A percentile compares a stretch with the other conserved stretches of the same genome.
Conservation (phyloP, 2,888 invertebrate genomes). For the Bembecia ichneumoniformis region DNA sequence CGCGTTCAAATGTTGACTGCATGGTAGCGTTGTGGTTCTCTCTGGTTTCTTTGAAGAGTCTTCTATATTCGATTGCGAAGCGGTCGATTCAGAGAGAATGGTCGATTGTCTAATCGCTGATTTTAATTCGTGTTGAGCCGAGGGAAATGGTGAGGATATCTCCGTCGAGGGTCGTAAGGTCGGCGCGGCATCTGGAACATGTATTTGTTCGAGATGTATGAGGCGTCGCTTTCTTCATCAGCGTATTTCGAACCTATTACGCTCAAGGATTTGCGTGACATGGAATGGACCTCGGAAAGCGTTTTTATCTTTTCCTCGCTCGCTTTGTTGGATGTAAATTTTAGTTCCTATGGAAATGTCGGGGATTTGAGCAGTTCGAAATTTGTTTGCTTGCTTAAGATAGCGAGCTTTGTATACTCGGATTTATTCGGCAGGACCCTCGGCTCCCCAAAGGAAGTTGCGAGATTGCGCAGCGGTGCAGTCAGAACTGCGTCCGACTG, state of each 20-base stretch:
- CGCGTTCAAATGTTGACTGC: neutral
- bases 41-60: neutral
- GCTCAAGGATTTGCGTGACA: neutral
- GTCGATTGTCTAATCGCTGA: neutral
- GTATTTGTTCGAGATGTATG: neutral
- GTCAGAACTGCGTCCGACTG: too few relatives aligned
- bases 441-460: too few relatives aligned
- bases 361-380: neutral
- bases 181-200: neutral
- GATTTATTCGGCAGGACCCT: neutral
- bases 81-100: neutral
- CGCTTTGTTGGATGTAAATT: neutral
- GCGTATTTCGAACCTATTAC: neutral
- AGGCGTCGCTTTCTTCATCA: neutral
- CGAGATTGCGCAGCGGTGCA: too few relatives aligned
- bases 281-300: neutral
- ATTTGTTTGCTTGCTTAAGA: neutral
- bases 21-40: neutral
- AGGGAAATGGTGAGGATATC: neutral
- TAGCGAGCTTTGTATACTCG: neutral
- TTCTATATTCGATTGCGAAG: neutral
- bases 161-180: neutral
- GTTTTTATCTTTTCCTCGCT: neutral
- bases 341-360: neutral
- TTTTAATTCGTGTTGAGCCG: neutral